Percentiles rank a stretch among this genome's conserved stretches.
These are phyloP conservation scores for Habropoda laboriosa DNA, from an alignment of 1,140 invertebrate genomes.

Conservation along the genomic window DNA sequence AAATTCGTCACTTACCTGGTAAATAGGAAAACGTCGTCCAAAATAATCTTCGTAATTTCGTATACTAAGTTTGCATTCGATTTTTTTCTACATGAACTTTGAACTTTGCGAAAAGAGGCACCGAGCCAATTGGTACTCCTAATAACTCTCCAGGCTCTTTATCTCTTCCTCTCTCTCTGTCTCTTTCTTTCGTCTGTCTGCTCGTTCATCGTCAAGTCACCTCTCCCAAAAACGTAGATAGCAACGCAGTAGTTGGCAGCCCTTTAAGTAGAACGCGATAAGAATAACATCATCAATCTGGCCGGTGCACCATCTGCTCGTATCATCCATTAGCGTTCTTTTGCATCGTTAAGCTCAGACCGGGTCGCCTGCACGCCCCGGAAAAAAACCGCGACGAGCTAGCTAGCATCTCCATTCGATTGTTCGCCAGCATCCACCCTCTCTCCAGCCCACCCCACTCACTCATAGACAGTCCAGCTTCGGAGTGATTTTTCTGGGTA, in stretches of 20 bases:
- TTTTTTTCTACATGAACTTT: too few relatives aligned
- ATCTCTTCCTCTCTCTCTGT: not conserved
- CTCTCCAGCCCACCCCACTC: not conserved
- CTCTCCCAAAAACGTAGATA: not conserved
- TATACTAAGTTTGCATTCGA: too few relatives aligned
- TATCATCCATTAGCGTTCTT: constrained; percentile 40
- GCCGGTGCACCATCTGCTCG: constrained; percentile 4
- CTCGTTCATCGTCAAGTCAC: not conserved
- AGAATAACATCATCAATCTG: constrained; percentile 33
- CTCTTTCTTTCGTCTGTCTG: not conserved
- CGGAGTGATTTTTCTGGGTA: constrained; percentile 1
- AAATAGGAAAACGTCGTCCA: too few relatives aligned
- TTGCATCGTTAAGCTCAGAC: constrained; percentile 17
- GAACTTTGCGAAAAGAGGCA: too few relatives aligned
- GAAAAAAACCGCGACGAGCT: not conserved
- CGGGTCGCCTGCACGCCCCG: not conserved
- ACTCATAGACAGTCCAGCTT: not conserved
- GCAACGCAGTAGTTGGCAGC: not conserved
- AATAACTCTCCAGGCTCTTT: not conserved
- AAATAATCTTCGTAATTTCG: too few relatives aligned
- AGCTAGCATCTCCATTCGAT: constrained; percentile 38
- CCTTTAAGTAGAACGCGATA: constrained; percentile 14
- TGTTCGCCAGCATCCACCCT: not conserved
- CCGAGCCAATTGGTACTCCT: too few relatives aligned
- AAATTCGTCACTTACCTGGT: too few relatives aligned